Evolutionary conservation across 1,140 invertebrate species (phyloP).

Genomic region (Drosophila mauritiana): DNA sequence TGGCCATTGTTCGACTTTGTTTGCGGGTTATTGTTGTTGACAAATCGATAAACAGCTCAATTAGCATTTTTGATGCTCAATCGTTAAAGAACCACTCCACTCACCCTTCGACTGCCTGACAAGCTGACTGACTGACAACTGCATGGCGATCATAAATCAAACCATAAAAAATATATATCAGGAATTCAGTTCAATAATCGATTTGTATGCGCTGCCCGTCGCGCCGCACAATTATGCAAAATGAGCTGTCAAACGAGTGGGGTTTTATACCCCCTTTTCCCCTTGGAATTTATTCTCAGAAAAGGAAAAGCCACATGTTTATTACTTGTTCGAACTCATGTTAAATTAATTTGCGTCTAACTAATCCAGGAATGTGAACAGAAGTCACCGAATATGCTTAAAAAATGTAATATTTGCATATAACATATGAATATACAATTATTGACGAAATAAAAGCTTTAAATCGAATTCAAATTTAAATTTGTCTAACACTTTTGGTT

Average conservation of each 20-base stretch:
- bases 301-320: slow-evolving; percentile 22
- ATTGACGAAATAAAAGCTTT: too few relatives aligned
- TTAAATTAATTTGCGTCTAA: not conserved
- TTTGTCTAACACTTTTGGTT: not conserved
- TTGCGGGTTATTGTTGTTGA: slow-evolving; percentile 66
- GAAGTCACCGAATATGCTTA: not conserved
- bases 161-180: slow-evolving; percentile 61
- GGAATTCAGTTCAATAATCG: slow-evolving; percentile 74
- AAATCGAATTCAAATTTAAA: not conserved
- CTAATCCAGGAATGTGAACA: not conserved
- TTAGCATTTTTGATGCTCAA: slow-evolving; percentile 74
- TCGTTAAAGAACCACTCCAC: slow-evolving; percentile 25
- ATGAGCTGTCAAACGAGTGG: slow-evolving; percentile 65
- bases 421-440: too few relatives aligned
- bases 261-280: slow-evolving; percentile 7
- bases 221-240: slow-evolving; percentile 77
- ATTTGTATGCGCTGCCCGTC: slow-evolving; percentile 68
- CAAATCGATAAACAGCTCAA: slow-evolving; percentile 82
- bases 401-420: not conserved
- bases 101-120: not conserved
- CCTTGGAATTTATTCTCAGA: slow-evolving; percentile 47
- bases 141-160: slow-evolving; percentile 76
- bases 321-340: slow-evolving; percentile 14
- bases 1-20: slow-evolving; percentile 45
- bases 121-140: slow-evolving; percentile 9